Evolutionary conservation across 2,113 vertebrate species (phyloP), one percentile per base, ranked within the genome.

Genomic region (Drymodes brunneopygia): DNA sequence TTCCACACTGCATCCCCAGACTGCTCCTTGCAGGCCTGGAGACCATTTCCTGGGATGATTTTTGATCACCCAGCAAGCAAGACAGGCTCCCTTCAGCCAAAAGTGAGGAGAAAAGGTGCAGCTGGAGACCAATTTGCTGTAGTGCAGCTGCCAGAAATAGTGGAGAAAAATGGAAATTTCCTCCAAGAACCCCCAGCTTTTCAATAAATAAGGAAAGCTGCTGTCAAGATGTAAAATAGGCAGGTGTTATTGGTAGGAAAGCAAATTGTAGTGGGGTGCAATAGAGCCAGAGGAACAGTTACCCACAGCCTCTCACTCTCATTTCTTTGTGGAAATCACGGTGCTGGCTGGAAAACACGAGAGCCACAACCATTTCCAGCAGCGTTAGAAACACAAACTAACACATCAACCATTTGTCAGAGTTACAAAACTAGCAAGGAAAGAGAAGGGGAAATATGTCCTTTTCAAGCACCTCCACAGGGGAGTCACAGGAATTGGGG

Each of bases 171-270:
- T 45, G 17, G 60, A 54, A 74, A 86, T 78, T 71, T 15, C 81
- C 70, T 42, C 33, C n/a, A 79, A 62, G 73, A 94, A 92, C 50
- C 50, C 53, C 28, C 45, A 25, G 25, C 29, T 36, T 86, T 92
- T 72, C 87, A 48, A 82, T 82, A 92, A 92, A 79, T 54, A 85
- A 81, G 29, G 54, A 53, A 86, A 70, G 81, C 61, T 88, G 58
- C 58, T 84, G 65, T 85, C 3, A 4, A 73, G 48, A 57, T 66
- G 67, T 66, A 95, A 94, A 95, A 87, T 1, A 82, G 36, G 21
- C 85, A 86, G 69, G 80, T 73, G 51, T n/a, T 71, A 51, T 24
- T 88, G 0, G 0, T 7, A 79, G 48, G 53, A 81, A 4, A 81
- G 44, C 45, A 60, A 74, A 57, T 14, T 2, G 15, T 36, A 64